Conservation (phyloP, 2,113 vertebrate genomes). For the Lepus timidus region DNA sequence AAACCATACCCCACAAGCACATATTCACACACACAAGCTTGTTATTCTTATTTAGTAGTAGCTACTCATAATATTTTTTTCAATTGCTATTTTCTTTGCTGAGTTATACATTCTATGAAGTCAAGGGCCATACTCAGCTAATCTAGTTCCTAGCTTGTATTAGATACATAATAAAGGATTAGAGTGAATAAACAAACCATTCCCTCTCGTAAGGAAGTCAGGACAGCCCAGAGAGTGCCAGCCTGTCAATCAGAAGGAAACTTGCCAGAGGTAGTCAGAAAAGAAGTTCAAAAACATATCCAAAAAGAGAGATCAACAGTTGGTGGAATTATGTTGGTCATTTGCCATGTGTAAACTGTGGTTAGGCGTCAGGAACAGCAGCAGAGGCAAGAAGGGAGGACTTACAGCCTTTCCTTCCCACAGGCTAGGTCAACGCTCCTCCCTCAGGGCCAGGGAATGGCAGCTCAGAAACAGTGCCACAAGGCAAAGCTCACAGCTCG, state of each 20-base stretch:
- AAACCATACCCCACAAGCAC: too few species aligned
- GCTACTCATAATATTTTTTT: not conserved
- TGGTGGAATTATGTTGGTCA: not conserved
- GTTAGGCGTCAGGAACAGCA: not conserved
- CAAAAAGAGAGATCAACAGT: constrained; percentile 28
- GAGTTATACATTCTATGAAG: not conserved
- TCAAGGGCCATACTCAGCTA: not conserved
- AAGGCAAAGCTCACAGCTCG: not conserved
- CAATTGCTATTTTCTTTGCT: not conserved
- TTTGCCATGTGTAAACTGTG: not conserved
- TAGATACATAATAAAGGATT: not conserved
- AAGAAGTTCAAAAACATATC: not conserved
- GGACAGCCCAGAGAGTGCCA: not conserved
- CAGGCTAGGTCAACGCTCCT: not conserved
- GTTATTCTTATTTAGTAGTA: not conserved
- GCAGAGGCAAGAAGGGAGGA: not conserved
- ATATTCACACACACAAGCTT: not conserved
- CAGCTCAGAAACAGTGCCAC: not conserved
- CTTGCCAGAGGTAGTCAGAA: not conserved
- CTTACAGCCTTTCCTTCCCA: not conserved
- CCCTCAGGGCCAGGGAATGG: not conserved
- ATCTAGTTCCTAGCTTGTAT: not conserved
- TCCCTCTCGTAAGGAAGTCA: not conserved
- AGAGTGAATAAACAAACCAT: not conserved
- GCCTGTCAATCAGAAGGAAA: not conserved